These are phyloP conservation scores for Cygnus olor DNA, from an alignment of 2,797 vertebrate genomes.

Conservation along the genomic window DNA sequence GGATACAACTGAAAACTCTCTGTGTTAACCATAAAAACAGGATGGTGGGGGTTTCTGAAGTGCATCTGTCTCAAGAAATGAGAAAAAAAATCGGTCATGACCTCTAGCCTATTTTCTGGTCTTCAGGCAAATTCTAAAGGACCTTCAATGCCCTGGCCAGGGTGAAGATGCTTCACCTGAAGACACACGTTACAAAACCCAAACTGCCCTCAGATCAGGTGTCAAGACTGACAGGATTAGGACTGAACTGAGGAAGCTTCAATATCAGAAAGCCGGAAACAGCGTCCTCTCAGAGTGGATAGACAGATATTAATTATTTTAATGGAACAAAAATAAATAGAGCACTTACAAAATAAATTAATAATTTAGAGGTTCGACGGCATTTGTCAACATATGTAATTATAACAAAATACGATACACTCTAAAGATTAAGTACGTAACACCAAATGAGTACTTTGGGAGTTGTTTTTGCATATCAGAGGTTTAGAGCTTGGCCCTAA, in stretches of 20 bases:
- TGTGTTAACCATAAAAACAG: neutral
- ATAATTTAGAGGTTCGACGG: neutral
- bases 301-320: neutral
- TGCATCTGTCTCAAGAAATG: neutral
- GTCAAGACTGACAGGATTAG: neutral
- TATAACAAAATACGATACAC: neutral
- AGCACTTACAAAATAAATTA: neutral
- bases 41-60: neutral
- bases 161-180: neutral
- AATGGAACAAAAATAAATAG: neutral
- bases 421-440: conserved; percentile 7
- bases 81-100: neutral
- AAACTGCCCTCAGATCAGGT: neutral
- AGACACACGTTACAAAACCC: neutral
- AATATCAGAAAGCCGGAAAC: neutral
- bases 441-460: neutral
- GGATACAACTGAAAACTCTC: neutral
- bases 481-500: neutral
- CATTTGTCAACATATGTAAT: neutral
- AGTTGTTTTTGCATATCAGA: conserved; percentile 6
- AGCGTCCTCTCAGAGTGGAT: neutral
- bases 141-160: neutral
- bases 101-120: neutral
- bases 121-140: neutral
- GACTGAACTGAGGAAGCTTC: neutral